Evolutionary conservation across 2,888 invertebrate genomes (phyloP).

Genomic region (Adineta ricciae): DNA sequence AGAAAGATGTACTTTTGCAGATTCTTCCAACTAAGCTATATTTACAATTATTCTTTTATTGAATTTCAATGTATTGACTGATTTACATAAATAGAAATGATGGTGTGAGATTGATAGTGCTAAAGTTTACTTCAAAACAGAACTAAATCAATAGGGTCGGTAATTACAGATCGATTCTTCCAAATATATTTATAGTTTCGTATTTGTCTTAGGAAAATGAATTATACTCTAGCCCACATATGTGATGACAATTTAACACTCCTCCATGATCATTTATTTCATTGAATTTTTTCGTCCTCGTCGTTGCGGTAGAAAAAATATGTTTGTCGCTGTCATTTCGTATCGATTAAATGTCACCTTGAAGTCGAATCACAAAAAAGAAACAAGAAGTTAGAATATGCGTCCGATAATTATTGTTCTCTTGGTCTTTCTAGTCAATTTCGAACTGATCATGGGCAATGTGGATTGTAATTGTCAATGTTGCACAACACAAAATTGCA

Average conservation of each 20-base stretch:
- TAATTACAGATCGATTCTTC: neutral
- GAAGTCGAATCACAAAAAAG: neutral
- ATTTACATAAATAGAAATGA: too few relatives aligned
- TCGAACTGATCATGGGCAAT: neutral
- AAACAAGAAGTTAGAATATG: neutral
- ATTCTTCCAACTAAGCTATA: too few relatives aligned
- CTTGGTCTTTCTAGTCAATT: neutral
- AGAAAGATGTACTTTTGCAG: too few relatives aligned
- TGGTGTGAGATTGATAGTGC: too few relatives aligned
- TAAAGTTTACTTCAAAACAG: too few relatives aligned
- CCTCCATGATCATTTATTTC: neutral
- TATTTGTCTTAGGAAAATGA: neutral
- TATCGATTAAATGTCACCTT: neutral
- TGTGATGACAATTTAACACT: neutral
- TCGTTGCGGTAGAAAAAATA: neutral
- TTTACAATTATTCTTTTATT: too few relatives aligned
- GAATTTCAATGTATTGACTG: too few relatives aligned
- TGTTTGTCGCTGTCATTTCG: neutral
- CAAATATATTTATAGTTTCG: too few relatives aligned
- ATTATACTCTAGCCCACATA: neutral
- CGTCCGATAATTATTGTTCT: neutral
- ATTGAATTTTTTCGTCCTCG: neutral
- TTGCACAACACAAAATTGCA: neutral
- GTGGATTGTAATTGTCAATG: neutral
- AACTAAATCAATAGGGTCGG: too few relatives aligned